phyloP scores from a whole-genome alignment of 2,113 vertebrate genomes.

The Uria lomvia region DNA sequence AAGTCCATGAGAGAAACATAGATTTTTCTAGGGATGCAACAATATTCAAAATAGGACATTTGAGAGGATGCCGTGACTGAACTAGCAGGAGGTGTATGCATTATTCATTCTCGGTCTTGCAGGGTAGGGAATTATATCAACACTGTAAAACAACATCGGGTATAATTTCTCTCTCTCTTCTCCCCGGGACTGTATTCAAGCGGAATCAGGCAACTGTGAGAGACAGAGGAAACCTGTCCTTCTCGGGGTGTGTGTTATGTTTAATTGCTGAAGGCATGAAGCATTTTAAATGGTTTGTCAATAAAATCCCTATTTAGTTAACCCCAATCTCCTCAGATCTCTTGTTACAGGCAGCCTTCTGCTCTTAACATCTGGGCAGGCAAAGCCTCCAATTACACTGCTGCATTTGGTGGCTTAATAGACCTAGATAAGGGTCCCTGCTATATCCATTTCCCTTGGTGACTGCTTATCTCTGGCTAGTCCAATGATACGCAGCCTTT shows the following conservation, averaged over 20 bases:
- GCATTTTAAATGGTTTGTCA: slow-evolving; percentile 42
- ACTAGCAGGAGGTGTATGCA: neutral
- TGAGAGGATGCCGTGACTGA: neutral
- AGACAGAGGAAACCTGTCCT: neutral
- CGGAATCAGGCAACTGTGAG: neutral
- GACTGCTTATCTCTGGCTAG: neutral
- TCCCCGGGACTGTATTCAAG: neutral
- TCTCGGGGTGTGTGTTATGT: neutral
- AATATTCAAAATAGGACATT: neutral
- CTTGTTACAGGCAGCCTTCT: slow-evolving; percentile 37
- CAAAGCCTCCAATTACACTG: slow-evolving; percentile 24
- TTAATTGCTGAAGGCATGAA: slow-evolving; percentile 37
- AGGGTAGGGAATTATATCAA: neutral
- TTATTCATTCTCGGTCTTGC: neutral
- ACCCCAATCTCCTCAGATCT: slow-evolving; percentile 55
- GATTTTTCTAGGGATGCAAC: neutral
- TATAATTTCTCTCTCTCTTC: neutral
- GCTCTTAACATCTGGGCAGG: slow-evolving; percentile 60
- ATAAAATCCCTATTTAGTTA: slow-evolving; percentile 58
- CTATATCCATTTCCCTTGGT: neutral
- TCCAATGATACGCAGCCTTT: neutral
- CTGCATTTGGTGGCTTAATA: slow-evolving; percentile 19
- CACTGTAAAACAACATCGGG: neutral
- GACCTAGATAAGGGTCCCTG: neutral
- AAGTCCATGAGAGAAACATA: neutral